These are phyloP conservation scores for Datnioides undecimradiatus DNA, from an alignment of 2,113 vertebrate species.

Conservation along the genomic window DNA sequence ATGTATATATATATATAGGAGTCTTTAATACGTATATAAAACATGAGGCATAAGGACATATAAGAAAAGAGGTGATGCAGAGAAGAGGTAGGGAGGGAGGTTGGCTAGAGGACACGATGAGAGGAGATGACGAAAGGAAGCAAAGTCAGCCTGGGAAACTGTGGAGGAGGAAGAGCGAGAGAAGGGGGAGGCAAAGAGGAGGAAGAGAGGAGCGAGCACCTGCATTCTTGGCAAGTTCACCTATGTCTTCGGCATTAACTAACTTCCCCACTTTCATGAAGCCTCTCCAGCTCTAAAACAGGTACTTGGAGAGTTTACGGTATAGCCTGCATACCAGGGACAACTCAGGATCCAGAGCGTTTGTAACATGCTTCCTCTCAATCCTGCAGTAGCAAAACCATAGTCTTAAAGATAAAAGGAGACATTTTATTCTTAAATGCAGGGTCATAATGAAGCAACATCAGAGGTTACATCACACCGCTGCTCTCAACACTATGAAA, in stretches of 20 bases:
- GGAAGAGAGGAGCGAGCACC: background rate
- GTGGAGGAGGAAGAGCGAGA: slow-evolving; percentile 6
- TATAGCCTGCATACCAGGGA: slow-evolving; percentile 2
- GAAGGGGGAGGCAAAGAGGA: background rate
- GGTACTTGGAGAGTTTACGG: background rate
- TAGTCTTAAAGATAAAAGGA: background rate
- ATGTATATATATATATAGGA: no score
- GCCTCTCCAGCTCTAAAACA: background rate
- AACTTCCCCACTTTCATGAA: slow-evolving; percentile 3
- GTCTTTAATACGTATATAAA: slow-evolving; percentile 19
- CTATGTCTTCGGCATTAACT: background rate
- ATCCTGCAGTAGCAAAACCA: background rate
- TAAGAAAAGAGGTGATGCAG: slow-evolving; percentile 18
- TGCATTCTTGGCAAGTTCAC: slow-evolving; percentile 1
- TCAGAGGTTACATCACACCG: background rate
- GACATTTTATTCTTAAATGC: background rate
- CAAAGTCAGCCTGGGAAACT: slow-evolving; percentile 13
- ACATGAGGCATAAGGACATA: slow-evolving; percentile 14
- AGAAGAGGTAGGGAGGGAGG: background rate
- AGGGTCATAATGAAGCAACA: background rate
- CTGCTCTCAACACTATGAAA: background rate
- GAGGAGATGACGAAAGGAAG: slow-evolving; percentile 24
- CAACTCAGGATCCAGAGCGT: background rate
- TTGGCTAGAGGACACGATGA: slow-evolving; percentile 41
- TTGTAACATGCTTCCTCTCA: background rate